These are phyloP conservation scores for Helicoverpa assulta DNA, from an alignment of 2,888 invertebrate species.

Conservation along the genomic window DNA sequence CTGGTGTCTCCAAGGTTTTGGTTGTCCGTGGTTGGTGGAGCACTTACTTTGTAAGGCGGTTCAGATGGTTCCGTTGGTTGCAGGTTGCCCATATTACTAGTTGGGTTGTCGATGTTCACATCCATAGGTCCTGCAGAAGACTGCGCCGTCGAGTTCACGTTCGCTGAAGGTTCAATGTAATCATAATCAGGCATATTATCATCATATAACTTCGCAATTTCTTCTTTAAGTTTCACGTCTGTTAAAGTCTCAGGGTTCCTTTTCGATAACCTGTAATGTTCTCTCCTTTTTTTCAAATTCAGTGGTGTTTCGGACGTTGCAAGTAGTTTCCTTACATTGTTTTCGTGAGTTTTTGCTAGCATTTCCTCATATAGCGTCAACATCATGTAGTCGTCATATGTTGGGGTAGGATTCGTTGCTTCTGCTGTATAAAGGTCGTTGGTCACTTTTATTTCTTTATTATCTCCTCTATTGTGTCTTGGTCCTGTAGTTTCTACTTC, in stretches of 20 bases:
- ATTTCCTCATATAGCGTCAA: slow-evolving; percentile 74
- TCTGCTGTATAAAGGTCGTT: slow-evolving; percentile 22
- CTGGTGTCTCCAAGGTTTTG: slow-evolving; percentile 57
- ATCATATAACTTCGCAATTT: slow-evolving; percentile 57
- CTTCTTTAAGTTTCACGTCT: slow-evolving; percentile 61
- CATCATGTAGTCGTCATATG: slow-evolving; percentile 73
- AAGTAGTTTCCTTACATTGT: slow-evolving; percentile 69
- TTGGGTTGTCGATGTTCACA: background rate
- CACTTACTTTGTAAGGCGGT: background rate
- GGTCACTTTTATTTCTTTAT: slow-evolving; percentile 15
- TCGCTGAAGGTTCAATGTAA: slow-evolving; percentile 43
- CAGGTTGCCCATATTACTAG: background rate
- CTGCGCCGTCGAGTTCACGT: background rate
- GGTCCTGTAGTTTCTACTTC: background rate
- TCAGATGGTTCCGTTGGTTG: background rate
- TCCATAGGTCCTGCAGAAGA: slow-evolving; percentile 3
- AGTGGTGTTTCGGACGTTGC: slow-evolving; percentile 53
- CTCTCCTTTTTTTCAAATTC: slow-evolving; percentile 34
- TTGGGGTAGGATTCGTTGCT: slow-evolving; percentile 30
- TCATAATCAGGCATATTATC: slow-evolving; percentile 65
- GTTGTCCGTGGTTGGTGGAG: background rate
- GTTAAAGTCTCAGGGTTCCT: slow-evolving; percentile 63
- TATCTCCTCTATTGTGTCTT: slow-evolving; percentile 25
- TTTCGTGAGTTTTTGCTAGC: slow-evolving; percentile 71
- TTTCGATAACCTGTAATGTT: slow-evolving; percentile 56